Conservation (phyloP, 2,888 invertebrate genomes). For the Cylindroiulus punctatus region DNA sequence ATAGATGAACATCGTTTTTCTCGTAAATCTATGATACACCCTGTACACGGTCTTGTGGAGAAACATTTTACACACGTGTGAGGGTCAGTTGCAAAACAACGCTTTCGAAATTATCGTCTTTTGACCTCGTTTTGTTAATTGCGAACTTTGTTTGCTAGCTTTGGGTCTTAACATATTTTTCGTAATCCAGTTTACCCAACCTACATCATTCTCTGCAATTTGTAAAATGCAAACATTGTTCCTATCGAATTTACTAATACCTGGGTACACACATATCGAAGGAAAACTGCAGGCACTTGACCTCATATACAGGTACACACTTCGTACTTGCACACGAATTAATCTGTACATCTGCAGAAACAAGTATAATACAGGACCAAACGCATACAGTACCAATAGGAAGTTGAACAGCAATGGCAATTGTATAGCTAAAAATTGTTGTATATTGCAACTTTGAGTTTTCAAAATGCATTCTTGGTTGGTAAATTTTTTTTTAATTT, state of each 20-base stretch:
- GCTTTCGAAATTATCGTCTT: conserved; percentile 2
- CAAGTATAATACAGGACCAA: neutral
- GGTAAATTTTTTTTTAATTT: too few relatives aligned
- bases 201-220: conserved; percentile 25
- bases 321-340: neutral
- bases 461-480: too few relatives aligned
- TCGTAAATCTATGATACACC: conserved; percentile 22
- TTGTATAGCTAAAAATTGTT: too few relatives aligned
- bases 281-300: neutral
- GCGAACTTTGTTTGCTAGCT: conserved; percentile 14
- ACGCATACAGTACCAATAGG: neutral
- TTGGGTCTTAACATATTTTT: neutral
- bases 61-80: neutral
- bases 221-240: neutral
- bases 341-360: neutral
- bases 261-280: neutral
- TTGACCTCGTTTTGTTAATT: conserved; percentile 20
- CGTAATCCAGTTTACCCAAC: conserved; percentile 8
- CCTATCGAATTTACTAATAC: neutral
- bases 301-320: neutral
- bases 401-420: too few relatives aligned
- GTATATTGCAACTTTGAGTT: too few relatives aligned
- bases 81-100: conserved; percentile 13
- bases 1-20: conserved; percentile 9
- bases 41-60: neutral